A percentile compares a stretch with the other conserved stretches of the same genome.
Evolutionary conservation across 2,888 invertebrate species (phyloP).

Genomic region (Julus scanicus): DNA sequence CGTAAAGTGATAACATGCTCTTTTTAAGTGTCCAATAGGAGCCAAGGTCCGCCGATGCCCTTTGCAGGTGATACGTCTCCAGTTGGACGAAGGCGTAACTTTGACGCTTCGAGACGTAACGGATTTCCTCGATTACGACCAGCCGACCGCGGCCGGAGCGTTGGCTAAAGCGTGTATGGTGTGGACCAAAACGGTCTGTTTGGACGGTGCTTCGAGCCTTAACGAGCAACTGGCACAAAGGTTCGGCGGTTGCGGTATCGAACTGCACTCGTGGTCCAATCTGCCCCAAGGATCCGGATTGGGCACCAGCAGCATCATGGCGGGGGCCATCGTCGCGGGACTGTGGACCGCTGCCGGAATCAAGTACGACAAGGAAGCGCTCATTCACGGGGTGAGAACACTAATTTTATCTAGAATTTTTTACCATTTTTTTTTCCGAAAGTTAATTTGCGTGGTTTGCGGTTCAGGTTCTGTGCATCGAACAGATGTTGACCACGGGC

Average conservation of each 20-base stretch:
- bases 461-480: constrained; percentile 68
- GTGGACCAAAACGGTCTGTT: constrained; percentile 66
- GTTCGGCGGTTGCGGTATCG: constrained; percentile 66
- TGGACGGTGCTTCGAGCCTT: constrained; percentile 60
- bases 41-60: constrained; percentile 66
- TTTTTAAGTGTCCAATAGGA: constrained; percentile 65
- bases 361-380: constrained; percentile 63
- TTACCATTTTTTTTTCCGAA: constrained; percentile 32
- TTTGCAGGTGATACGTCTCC: constrained; percentile 61
- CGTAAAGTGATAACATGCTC: too few species aligned
- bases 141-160: constrained; percentile 67
- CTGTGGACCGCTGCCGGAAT: constrained; percentile 67
- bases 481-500: constrained; percentile 70
- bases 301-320: constrained; percentile 71
- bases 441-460: background rate
- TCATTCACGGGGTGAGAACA: constrained; percentile 67
- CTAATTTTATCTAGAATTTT: too few species aligned
- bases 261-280: constrained; percentile 67
- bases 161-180: constrained; percentile 68
- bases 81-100: constrained; percentile 46
- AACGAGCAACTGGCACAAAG: constrained; percentile 62
- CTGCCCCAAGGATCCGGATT: constrained; percentile 70
- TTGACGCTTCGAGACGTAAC: constrained; percentile 61
- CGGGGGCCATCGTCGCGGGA: constrained; percentile 68
- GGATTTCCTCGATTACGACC: constrained; percentile 66